Conservation (phyloP, 2,888 invertebrate genomes). For the Augiades crinisus region DNA sequence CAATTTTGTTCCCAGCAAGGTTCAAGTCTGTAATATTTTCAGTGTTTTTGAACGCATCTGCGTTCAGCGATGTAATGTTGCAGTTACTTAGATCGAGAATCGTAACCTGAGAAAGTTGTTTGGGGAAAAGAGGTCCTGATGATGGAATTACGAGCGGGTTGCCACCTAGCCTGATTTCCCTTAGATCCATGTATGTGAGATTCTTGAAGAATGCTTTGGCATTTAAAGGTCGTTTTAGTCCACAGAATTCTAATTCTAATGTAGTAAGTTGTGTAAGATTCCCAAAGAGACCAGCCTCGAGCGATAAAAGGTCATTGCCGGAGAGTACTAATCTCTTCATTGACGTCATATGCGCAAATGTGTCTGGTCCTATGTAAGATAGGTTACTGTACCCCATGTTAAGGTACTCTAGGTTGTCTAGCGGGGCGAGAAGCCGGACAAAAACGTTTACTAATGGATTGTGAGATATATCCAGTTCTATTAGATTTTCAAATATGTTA, state of each 20-base stretch:
- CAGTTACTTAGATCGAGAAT: constrained; percentile 85
- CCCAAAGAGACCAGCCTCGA: constrained; percentile 85
- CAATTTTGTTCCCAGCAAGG: constrained; percentile 81
- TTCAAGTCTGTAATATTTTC: constrained; percentile 83
- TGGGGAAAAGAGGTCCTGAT: constrained; percentile 82
- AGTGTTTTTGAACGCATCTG: constrained; percentile 82
- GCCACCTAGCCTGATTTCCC: constrained; percentile 85
- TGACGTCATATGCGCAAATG: constrained; percentile 86
- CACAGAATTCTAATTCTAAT: constrained; percentile 86
- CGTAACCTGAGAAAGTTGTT: constrained; percentile 83
- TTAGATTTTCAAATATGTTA: constrained; percentile 83
- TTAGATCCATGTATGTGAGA: constrained; percentile 82
- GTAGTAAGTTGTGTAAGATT: constrained; percentile 85
- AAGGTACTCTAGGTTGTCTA: constrained; percentile 84
- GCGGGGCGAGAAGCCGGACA: constrained; percentile 83
- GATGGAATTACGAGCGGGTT: constrained; percentile 84
- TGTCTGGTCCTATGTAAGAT: constrained; percentile 83
- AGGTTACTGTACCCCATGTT: constrained; percentile 88
- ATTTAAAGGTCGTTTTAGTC: constrained; percentile 83
- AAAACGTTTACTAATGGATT: constrained; percentile 87
- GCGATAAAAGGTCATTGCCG: constrained; percentile 84
- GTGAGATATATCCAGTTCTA: constrained; percentile 86
- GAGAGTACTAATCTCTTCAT: constrained; percentile 85
- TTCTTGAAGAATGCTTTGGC: constrained; percentile 85
- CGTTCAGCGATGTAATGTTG: constrained; percentile 81